Conservation (phyloP, 2,113 vertebrate species). For the Clarias macrocephalus region DNA sequence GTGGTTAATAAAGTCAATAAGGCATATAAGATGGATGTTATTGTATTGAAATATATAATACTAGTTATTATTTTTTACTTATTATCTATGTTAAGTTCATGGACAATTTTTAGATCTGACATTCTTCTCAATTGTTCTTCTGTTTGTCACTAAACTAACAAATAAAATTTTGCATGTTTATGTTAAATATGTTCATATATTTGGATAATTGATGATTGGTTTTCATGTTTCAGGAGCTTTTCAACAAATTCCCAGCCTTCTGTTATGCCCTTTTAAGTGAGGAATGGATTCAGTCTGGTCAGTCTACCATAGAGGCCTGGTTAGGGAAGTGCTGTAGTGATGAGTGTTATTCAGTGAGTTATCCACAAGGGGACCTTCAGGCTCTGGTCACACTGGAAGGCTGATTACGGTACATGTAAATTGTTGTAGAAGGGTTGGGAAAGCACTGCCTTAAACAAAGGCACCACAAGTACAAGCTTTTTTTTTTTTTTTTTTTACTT, state of each 20-base stretch:
- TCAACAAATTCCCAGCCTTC: too few species aligned
- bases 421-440: too few species aligned
- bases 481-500: too few species aligned
- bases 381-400: background rate
- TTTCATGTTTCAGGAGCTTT: too few species aligned
- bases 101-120: background rate
- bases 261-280: too few species aligned
- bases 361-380: background rate
- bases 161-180: background rate
- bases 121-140: background rate
- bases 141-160: background rate
- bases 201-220: background rate
- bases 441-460: too few species aligned
- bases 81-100: background rate
- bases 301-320: too few species aligned
- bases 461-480: too few species aligned
- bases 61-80: background rate
- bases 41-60: background rate
- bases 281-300: too few species aligned
- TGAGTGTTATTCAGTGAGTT: too few species aligned
- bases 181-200: background rate
- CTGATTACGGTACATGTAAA: background rate
- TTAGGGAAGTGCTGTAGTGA: too few species aligned
- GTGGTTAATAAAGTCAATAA: background rate
- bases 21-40: background rate